Conservation (phyloP, 2,888 invertebrate species). For the Parelbella ahira region DNA sequence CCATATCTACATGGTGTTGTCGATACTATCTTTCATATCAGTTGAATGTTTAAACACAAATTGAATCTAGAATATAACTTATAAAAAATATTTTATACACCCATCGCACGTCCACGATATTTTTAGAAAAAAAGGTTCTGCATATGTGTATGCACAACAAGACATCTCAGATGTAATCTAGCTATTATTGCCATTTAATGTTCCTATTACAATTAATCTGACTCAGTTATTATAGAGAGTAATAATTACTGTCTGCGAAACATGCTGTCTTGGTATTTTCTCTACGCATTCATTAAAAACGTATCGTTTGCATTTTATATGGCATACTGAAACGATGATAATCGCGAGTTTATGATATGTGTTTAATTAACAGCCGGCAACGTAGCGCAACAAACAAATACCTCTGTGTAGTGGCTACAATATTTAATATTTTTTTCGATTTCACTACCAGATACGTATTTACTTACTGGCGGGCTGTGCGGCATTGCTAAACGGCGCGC, state of each 20-base stretch:
- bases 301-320: slow-evolving; percentile 26
- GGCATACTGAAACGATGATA: slow-evolving; percentile 25
- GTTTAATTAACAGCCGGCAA: slow-evolving; percentile 27
- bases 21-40: no score
- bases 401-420: no score
- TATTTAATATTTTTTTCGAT: slow-evolving; percentile 22
- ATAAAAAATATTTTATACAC: no score
- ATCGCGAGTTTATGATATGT: slow-evolving; percentile 26
- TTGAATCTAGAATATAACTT: no score
- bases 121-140: no score
- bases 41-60: no score
- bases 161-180: slow-evolving; percentile 10
- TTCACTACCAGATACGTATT: slow-evolving; percentile 31
- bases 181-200: slow-evolving; percentile 14
- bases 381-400: slow-evolving; percentile 27
- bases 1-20: no score
- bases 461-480: slow-evolving; percentile 22
- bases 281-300: slow-evolving; percentile 25
- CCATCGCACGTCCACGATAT: no score
- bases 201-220: slow-evolving; percentile 23
- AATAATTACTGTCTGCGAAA: slow-evolving; percentile 16
- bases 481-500: slow-evolving; percentile 25
- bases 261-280: slow-evolving; percentile 21
- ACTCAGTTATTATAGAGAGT: slow-evolving; percentile 16
- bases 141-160: no score